These are phyloP conservation scores for Aelia acuminata DNA, from an alignment of 2,888 invertebrate species.

Conservation along the genomic window DNA sequence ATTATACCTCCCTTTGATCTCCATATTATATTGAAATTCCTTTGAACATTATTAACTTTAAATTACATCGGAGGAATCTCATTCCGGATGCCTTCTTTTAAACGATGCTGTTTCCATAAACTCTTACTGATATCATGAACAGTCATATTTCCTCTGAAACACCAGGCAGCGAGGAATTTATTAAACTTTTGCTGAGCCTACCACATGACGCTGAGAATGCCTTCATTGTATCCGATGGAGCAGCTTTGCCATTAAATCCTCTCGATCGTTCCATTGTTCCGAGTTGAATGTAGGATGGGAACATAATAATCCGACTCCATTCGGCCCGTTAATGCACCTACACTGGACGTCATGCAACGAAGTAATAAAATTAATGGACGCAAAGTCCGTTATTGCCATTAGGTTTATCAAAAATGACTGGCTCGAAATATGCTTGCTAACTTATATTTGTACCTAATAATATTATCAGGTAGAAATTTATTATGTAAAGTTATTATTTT, in stretches of 20 bases:
- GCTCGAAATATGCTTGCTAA: too few species aligned
- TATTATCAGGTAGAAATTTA: too few species aligned
- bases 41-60: not conserved
- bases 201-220: not conserved
- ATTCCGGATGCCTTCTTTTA: not conserved
- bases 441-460: too few species aligned
- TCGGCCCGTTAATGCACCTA: not conserved
- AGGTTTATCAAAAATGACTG: not conserved
- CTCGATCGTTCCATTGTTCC: not conserved
- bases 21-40: not conserved
- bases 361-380: not conserved
- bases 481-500: too few species aligned
- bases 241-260: not conserved
- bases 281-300: not conserved
- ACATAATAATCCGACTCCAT: not conserved
- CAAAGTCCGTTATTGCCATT: not conserved
- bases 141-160: not conserved
- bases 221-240: conserved; percentile 16
- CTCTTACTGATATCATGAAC: not conserved
- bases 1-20: not conserved
- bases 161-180: not conserved
- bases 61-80: not conserved
- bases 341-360: not conserved
- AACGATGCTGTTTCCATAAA: too few species aligned
- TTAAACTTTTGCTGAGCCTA: not conserved